Conservation (phyloP, 2,113 vertebrate species). For the Takifugu bimaculatus region DNA sequence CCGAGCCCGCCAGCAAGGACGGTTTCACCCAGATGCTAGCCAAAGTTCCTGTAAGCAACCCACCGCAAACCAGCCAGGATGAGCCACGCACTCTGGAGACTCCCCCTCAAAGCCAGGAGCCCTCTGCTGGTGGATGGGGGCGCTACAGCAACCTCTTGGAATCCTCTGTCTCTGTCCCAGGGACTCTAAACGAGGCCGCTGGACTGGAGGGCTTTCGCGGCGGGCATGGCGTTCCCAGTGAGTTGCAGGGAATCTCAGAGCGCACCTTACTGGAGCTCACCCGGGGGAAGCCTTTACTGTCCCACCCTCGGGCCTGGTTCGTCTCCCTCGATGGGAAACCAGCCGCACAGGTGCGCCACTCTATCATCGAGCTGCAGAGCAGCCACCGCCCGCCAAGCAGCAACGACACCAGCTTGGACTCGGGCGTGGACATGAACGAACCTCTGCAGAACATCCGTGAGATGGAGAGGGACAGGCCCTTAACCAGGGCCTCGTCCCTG, state of each 20-base stretch:
- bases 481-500: slow-evolving; percentile 76
- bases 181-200: slow-evolving; percentile 89
- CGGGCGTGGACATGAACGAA: slow-evolving; percentile 97
- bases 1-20: slow-evolving; percentile 78
- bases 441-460: slow-evolving; percentile 78
- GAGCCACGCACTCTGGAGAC: slow-evolving; percentile 75
- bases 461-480: slow-evolving; percentile 82
- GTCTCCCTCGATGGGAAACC: slow-evolving; percentile 94
- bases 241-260: slow-evolving; percentile 93
- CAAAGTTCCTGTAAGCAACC: slow-evolving; percentile 76
- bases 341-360: slow-evolving; percentile 88
- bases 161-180: slow-evolving; percentile 93
- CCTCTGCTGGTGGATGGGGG: slow-evolving; percentile 78
- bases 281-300: slow-evolving; percentile 82
- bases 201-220: slow-evolving; percentile 82
- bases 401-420: slow-evolving; percentile 94
- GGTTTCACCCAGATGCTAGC: slow-evolving; percentile 84
- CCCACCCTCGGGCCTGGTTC: slow-evolving; percentile 90
- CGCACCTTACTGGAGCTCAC: slow-evolving; percentile 87
- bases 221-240: slow-evolving; percentile 54
- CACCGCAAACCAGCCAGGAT: slow-evolving; percentile 76
- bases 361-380: slow-evolving; percentile 88
- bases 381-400: slow-evolving; percentile 85
- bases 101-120: slow-evolving; percentile 76
- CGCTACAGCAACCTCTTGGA: slow-evolving; percentile 88